phyloP scores from a whole-genome alignment of 2,888 invertebrate genomes.

The Drosophila koepferae region DNA sequence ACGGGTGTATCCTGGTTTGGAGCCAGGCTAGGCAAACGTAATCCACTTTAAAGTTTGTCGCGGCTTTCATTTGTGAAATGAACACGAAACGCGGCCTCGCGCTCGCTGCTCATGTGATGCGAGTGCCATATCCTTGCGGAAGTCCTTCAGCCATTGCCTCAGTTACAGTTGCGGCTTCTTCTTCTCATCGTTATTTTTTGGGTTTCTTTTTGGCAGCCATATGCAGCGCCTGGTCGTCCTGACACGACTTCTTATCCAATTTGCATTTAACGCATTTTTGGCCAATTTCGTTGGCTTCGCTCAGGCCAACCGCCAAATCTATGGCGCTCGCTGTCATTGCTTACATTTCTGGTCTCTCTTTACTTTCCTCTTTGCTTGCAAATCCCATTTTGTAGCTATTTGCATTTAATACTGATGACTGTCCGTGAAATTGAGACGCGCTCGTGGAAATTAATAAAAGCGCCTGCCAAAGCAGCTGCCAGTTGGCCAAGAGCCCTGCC shows the following conservation, averaged over 20 bases:
- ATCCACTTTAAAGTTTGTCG: conserved; percentile 82
- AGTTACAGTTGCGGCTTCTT: conserved; percentile 12
- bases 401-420: conserved; percentile 78
- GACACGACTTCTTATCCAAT: conserved; percentile 79
- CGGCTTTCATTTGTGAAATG: conserved; percentile 68
- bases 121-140: conserved; percentile 73
- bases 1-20: conserved; percentile 15
- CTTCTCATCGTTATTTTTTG: neutral
- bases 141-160: conserved; percentile 62
- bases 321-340: conserved; percentile 4
- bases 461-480: conserved; percentile 42
- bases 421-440: conserved; percentile 72
- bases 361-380: conserved; percentile 19
- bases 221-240: conserved; percentile 43
- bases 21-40: conserved; percentile 67
- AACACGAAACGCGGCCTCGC: conserved; percentile 71
- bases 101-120: conserved; percentile 54
- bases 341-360: neutral
- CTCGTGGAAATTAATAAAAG: conserved; percentile 60
- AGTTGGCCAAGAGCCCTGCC: conserved; percentile 19
- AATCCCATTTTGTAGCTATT: conserved; percentile 79
- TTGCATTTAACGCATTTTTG: conserved; percentile 80
- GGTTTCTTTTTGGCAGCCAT: conserved; percentile 49
- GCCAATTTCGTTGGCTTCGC: conserved; percentile 57
- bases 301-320: conserved; percentile 42